Conservation (phyloP, 2,888 invertebrate species). For the Apotomis capreana region DNA sequence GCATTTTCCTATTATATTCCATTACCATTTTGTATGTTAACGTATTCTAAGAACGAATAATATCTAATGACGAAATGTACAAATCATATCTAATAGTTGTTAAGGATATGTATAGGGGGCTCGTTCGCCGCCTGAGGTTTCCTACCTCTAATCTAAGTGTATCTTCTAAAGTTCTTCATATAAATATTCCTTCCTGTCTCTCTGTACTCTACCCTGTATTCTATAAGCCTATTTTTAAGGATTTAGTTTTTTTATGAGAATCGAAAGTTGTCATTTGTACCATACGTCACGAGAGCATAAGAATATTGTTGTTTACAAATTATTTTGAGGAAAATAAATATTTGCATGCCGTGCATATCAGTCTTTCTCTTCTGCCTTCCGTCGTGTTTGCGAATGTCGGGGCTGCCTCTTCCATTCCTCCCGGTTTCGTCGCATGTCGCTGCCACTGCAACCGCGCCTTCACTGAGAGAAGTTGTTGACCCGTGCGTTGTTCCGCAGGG, state of each 20-base stretch:
- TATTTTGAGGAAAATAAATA: constrained; percentile 80
- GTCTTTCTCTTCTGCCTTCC: constrained; percentile 59
- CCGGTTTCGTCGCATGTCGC: constrained; percentile 14
- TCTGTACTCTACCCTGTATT: constrained; percentile 38
- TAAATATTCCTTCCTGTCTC: constrained; percentile 46
- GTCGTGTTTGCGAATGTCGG: constrained; percentile 16
- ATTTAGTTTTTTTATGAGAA: constrained; percentile 79
- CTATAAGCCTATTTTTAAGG: constrained; percentile 62
- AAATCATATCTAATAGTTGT: constrained; percentile 41
- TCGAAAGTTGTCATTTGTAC: constrained; percentile 80
- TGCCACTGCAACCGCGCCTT: constrained; percentile 17
- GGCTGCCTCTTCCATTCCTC: constrained; percentile 1
- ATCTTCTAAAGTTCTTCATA: constrained; percentile 41
- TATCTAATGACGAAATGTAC: constrained; percentile 41
- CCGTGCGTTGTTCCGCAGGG: constrained; percentile 88
- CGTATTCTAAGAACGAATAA: constrained; percentile 35
- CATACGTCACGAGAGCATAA: constrained; percentile 72
- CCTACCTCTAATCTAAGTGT: constrained; percentile 32
- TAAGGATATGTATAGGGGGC: constrained; percentile 29
- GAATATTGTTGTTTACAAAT: constrained; percentile 80
- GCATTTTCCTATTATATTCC: constrained; percentile 42
- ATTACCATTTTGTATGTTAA: constrained; percentile 41
- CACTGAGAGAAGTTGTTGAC: constrained; percentile 48
- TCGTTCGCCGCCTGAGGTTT: constrained; percentile 22
- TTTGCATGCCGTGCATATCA: constrained; percentile 76